These are phyloP conservation scores for Dryomyza anilis DNA, from an alignment of 2,888 invertebrate species.

Conservation along the genomic window DNA sequence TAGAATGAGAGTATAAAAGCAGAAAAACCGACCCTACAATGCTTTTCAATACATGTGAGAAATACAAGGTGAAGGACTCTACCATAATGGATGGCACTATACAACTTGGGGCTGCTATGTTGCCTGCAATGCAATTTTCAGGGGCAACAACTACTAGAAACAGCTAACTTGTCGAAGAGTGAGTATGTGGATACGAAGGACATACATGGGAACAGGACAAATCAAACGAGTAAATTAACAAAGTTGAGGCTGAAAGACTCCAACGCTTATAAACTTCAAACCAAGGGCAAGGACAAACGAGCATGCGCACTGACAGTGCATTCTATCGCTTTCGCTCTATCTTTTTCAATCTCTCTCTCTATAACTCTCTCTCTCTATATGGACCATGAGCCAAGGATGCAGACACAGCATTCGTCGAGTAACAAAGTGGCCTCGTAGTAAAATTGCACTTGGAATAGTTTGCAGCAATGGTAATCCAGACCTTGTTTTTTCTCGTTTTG, in stretches of 20 bases:
- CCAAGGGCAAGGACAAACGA: slow-evolving; percentile 60
- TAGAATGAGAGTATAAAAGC: not conserved
- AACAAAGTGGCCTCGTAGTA: slow-evolving; percentile 20
- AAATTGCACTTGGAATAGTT: slow-evolving; percentile 20
- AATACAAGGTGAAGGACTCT: not conserved
- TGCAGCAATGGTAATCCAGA: not conserved
- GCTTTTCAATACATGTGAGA: not conserved
- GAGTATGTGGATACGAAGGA: no score
- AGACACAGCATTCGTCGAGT: no score
- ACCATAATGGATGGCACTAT: not conserved
- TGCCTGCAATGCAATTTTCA: slow-evolving; percentile 1
- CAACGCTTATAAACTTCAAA: slow-evolving; percentile 24
- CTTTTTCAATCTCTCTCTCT: not conserved
- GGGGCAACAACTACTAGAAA: not conserved
- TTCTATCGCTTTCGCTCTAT: not conserved
- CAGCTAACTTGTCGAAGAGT: no score
- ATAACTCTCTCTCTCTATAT: not conserved
- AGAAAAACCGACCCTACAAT: not conserved
- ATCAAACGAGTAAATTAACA: slow-evolving; percentile 32
- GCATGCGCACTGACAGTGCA: slow-evolving; percentile 49
- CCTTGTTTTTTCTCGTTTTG: not conserved
- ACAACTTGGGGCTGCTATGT: not conserved
- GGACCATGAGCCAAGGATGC: not conserved
- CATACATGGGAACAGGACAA: slow-evolving; percentile 21
- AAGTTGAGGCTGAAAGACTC: slow-evolving; percentile 28